Evolutionary conservation across 2,888 invertebrate genomes (phyloP), one percentile per base, ranked within the genome.

Genomic region (Ctenicera cuprea): DNA sequence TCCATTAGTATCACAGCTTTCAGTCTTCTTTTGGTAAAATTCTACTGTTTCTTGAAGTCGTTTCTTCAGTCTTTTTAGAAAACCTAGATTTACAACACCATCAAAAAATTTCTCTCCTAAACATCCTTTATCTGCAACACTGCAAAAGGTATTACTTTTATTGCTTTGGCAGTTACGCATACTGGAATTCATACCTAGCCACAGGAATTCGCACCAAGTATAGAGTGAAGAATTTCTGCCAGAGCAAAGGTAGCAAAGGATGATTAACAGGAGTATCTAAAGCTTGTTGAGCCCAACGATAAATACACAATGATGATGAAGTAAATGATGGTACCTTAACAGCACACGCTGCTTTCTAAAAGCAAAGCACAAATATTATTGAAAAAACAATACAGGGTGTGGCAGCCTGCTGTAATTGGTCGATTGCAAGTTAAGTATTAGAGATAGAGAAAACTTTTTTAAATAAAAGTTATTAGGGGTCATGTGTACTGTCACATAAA

Each of bases 31-130:
- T 78, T 88, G 86, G 78, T 91, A 92, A 82, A 88, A 89, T 8
- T 90, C 89, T 3, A 90, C 89, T 0, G 92, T 90, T 64, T 93
- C 92, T 75, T 90, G 90, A 4, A 95, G 85, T 69, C 91, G 89
- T 75, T 90, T 90, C 82, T 94, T 94, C 75, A 95, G 87, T 81
- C 90, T 91, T 82, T 94, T 94, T 83, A 93, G 83, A 80, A 92
- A 90, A 61, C 89, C 90, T 33, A 92, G 87, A 81, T 93, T 90
- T 12, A 92, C 89, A 84, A 93, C 90, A 1, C 91, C 91, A 76
- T 93, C 92, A 82, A 94, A 95, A 85, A 95, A 94, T 83, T 91
- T 92, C 77, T 92, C 91, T 1, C 95, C 93, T 0, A 94, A 90
- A 73, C 94, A 93, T 62, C 90, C 90, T 71, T 88, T 87, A 79